Conservation (phyloP, 2,113 vertebrate genomes). For the Kobus ellipsiprymnus region DNA sequence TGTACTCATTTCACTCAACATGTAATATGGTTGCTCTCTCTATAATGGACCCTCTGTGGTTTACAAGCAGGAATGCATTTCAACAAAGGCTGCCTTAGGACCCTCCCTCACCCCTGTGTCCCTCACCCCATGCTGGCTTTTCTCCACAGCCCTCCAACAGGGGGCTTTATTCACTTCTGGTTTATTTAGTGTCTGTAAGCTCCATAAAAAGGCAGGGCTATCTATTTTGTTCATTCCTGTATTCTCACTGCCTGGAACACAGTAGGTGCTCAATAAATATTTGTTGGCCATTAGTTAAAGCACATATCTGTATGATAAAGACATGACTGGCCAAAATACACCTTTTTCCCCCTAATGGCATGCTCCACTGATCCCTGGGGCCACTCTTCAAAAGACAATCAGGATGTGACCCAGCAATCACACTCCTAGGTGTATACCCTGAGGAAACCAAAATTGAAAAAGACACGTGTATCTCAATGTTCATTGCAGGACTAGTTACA, state of each 20-base stretch:
- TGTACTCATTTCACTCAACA: accelerated
- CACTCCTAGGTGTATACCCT: neutral
- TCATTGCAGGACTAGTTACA: neutral
- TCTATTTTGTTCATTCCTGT: neutral
- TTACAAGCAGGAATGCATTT: neutral
- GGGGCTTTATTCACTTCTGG: neutral
- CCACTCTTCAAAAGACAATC: neutral
- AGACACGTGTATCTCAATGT: neutral
- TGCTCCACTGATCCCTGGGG: neutral
- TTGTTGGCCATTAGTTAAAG: neutral
- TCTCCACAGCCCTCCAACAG: neutral
- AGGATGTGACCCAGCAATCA: neutral
- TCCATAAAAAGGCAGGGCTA: neutral
- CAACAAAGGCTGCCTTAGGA: neutral
- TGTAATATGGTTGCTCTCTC: accelerated
- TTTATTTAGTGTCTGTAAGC: neutral
- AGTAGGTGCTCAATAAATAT: neutral
- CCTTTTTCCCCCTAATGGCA: neutral
- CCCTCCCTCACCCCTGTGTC: neutral
- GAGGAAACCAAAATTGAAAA: neutral
- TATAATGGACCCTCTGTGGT: neutral
- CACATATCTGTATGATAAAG: neutral
- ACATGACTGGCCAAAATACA: neutral
- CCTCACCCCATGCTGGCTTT: neutral
- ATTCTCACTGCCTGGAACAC: neutral